phyloP scores from a whole-genome alignment of 2,797 vertebrate genomes.

The Lithobates pipiens region DNA sequence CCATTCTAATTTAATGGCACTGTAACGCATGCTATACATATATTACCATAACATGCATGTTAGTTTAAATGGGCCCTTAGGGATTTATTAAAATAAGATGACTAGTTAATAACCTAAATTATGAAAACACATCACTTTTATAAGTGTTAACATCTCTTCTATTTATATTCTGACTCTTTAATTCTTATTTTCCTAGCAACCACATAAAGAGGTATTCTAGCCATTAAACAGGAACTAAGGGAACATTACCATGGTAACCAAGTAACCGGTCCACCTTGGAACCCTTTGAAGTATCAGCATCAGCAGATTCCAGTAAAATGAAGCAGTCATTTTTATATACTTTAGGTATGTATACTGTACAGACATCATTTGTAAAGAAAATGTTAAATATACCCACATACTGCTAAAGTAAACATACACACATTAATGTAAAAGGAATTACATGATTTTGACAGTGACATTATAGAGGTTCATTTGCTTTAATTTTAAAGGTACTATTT shows the following conservation, averaged over 20 bases:
- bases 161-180: background rate
- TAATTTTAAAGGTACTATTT: too few relatives aligned
- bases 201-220: constrained; percentile 38
- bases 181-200: constrained; percentile 50
- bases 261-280: constrained; percentile 15
- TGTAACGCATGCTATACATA: too few relatives aligned
- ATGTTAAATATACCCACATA: too few relatives aligned
- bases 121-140: background rate
- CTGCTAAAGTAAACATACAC: too few relatives aligned
- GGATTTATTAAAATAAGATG: background rate
- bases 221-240: constrained; percentile 30
- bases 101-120: background rate
- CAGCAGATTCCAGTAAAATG: constrained; percentile 4
- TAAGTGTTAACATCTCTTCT: background rate
- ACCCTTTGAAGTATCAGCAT: constrained; percentile 8
- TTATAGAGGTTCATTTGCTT: too few relatives aligned
- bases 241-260: constrained; percentile 47
- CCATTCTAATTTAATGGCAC: too few relatives aligned
- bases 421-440: too few relatives aligned
- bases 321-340: background rate
- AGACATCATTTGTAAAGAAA: too few relatives aligned
- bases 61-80: too few relatives aligned
- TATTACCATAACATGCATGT: too few relatives aligned
- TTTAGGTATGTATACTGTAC: too few relatives aligned
- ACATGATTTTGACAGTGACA: too few relatives aligned